Conservation (phyloP, 2,113 vertebrate genomes). For the Zosterops japonicus region DNA sequence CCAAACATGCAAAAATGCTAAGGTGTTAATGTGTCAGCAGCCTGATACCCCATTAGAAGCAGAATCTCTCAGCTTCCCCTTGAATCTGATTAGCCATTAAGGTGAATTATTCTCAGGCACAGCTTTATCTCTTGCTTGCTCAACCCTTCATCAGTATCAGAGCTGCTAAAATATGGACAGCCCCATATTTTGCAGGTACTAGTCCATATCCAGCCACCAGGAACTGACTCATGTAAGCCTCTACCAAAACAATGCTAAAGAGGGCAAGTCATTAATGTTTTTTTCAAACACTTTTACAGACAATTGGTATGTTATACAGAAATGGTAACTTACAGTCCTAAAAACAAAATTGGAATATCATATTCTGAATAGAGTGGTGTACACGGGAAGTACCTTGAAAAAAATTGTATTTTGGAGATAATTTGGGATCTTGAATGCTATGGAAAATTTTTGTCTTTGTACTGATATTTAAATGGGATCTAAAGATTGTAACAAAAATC, state of each 20-base stretch:
- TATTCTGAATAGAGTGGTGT: not conserved
- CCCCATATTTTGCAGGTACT: not conserved
- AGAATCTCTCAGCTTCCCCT: not conserved
- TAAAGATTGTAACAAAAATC: not conserved
- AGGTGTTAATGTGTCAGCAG: not conserved
- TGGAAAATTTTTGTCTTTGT: not conserved
- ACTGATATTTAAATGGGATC: too few relatives aligned
- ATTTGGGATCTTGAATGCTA: not conserved
- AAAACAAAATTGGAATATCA: not conserved
- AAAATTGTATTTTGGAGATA: not conserved
- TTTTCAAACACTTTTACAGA: not conserved
- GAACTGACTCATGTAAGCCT: not conserved
- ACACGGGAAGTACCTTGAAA: fast-evolving
- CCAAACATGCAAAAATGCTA: not conserved
- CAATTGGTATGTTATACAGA: not conserved
- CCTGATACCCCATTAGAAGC: not conserved
- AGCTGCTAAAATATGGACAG: not conserved
- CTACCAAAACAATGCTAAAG: not conserved
- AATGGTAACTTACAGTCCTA: not conserved
- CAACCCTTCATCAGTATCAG: not conserved
- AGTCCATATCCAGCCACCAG: not conserved
- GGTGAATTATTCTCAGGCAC: not conserved
- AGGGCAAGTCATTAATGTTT: not conserved
- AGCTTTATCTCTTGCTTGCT: not conserved
- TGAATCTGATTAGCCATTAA: not conserved